Evolutionary conservation across 2,113 vertebrate species (phyloP).

Genomic region (Cebus imitator): DNA sequence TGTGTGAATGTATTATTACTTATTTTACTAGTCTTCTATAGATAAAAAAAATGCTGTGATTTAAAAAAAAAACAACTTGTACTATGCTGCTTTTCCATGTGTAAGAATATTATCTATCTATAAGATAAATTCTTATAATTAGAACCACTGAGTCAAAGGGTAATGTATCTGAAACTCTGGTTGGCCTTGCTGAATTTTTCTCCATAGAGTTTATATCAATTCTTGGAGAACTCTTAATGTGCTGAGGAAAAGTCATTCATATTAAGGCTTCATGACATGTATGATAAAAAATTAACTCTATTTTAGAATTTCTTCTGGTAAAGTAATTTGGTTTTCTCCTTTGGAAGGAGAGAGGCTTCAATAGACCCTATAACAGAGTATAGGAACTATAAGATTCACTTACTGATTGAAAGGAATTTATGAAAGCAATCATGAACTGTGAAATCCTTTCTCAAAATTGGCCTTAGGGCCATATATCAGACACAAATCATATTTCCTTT

Average conservation of each 20-base stretch:
- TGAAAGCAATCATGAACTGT: neutral
- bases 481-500: neutral
- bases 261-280: neutral
- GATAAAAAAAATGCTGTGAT: neutral
- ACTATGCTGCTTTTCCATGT: neutral
- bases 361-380: neutral
- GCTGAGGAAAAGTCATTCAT: neutral
- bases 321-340: slow-evolving; percentile 37
- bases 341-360: neutral
- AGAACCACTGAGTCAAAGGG: neutral
- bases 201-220: neutral
- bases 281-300: neutral
- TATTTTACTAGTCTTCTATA: neutral
- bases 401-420: neutral
- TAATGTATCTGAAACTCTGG: neutral
- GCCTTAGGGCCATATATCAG: neutral
- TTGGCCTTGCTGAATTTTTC: neutral
- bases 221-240: slow-evolving; percentile 37
- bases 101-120: neutral
- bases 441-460: neutral
- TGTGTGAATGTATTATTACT: neutral
- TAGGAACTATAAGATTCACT: neutral
- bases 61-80: neutral
- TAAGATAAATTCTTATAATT: slow-evolving; percentile 16
- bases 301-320: slow-evolving; percentile 3